Base-by-base conservation (phyloP, 2,888 invertebrate genomes). In the Hermaeophaga mercurialis region DNA sequence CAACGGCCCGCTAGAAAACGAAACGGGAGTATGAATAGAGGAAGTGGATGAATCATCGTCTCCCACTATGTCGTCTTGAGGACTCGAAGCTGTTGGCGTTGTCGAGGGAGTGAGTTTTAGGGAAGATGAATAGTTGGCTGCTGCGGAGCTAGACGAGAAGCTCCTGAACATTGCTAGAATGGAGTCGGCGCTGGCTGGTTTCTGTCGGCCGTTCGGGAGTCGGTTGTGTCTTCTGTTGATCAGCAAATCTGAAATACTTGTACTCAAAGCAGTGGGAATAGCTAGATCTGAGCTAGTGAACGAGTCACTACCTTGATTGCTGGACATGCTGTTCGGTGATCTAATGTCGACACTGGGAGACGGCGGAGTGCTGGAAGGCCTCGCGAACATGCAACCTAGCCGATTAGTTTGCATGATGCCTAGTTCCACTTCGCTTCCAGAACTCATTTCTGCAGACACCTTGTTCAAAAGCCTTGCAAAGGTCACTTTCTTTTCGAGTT, bases 111-210 rank as follows among this genome's bases (percentile, higher is more conserved):
- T 86, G 1, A 86, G 79, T 50, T 82, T 83, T 41, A 85, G 80
- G 2, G 87, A 86, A 18, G 86, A 82, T 2, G 84, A 82, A 54
- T 83, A 75, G 56, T 84, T 84, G 11, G 80, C 80, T 54, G 82
- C 81, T 34, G 83, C 83, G 2, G 84, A 83, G 54, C 82, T 83
- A 45, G 85, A 83, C 12, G 88, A 85, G 72, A 88, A 88, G 71
- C 87, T 89, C 52, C 87, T 80, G 73, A 90, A 89, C 87, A 90
- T 89, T 7, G 89, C 88, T 59, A 90, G 76, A 62, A 90, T 87
- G 1, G 90, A 90, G 75, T 91, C 90, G 7, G 90, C 90, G 70
- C 88, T 89, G 19, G 89, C 85, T 45, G 88, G 87, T 75, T 88
- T 89, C 63, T 85, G 82, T 41, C 81, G 78, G 69, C 69, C 77